Conservation (phyloP, 2,113 vertebrate species). For the Polypterus bichir region DNA sequence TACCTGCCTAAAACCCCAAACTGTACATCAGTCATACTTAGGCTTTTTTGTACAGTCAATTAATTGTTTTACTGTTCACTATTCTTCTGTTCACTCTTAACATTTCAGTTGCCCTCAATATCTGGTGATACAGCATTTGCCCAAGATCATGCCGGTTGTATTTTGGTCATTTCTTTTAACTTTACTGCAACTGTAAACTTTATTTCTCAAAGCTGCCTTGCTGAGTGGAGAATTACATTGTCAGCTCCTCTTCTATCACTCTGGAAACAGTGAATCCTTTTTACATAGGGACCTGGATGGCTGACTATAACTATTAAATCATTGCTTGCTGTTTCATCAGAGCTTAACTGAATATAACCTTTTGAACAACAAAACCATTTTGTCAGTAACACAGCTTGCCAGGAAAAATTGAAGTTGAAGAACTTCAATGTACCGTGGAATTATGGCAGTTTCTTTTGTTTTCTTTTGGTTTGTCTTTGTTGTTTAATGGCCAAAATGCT, state of each 20-base stretch:
- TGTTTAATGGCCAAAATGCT: too few species aligned
- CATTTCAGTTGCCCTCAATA: conserved; percentile 5
- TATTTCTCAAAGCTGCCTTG: background rate
- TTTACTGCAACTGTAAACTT: background rate
- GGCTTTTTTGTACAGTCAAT: conserved; percentile 47
- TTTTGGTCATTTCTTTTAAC: background rate
- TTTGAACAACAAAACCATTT: background rate
- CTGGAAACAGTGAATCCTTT: background rate
- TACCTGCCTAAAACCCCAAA: conserved; percentile 68
- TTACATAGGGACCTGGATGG: background rate
- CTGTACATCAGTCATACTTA: conserved; percentile 62
- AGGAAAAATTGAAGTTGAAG: background rate
- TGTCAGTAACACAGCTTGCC: background rate
- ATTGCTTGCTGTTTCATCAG: background rate
- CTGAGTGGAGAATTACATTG: background rate
- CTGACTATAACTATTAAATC: background rate
- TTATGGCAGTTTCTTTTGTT: too few species aligned
- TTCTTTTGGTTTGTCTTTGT: too few species aligned
- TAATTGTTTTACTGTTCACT: conserved; percentile 19
- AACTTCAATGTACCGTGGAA: too few species aligned
- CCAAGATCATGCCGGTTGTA: background rate
- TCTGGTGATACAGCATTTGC: background rate
- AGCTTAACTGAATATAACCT: background rate
- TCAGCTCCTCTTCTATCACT: background rate
- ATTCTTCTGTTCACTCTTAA: conserved; percentile 17